Evolutionary conservation across 2,888 invertebrate genomes (phyloP).

Genomic region (Urechis unicinctus): DNA sequence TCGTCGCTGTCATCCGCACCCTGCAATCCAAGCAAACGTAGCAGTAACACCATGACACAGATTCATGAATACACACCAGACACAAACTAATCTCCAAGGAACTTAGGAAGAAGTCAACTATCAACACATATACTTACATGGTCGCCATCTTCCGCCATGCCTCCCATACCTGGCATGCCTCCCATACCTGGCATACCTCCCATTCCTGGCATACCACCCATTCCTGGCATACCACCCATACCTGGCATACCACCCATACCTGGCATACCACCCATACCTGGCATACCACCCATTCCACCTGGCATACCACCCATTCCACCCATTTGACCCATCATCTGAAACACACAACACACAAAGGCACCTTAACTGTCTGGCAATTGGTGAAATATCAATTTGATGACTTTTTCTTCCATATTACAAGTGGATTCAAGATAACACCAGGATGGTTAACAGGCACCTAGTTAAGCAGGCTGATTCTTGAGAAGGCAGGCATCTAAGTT

Average conservation of each 20-base stretch:
- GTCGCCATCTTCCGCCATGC: too few relatives aligned
- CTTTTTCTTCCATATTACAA: too few relatives aligned
- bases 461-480: too few relatives aligned
- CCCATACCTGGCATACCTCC: neutral
- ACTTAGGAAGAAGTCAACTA: conserved; percentile 1
- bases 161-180: too few relatives aligned
- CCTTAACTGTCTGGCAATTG: too few relatives aligned
- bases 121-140: too few relatives aligned
- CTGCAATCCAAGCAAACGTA: conserved; percentile 3
- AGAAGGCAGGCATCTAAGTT: neutral
- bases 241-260: neutral
- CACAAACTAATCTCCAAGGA: neutral
- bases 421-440: too few relatives aligned
- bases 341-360: conserved; percentile 15
- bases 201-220: neutral
- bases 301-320: conserved; percentile 58
- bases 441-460: too few relatives aligned
- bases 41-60: neutral
- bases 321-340: conserved; percentile 67
- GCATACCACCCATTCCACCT: conserved; percentile 51
- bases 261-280: conserved; percentile 2
- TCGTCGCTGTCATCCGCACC: conserved; percentile 37
- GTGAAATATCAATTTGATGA: too few relatives aligned
- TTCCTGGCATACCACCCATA: neutral
- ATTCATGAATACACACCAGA: neutral